A percentile compares a stretch with the other conserved stretches of the same genome.
Conservation (phyloP, 2,888 invertebrate genomes). For the Bembecia ichneumoniformis region DNA sequence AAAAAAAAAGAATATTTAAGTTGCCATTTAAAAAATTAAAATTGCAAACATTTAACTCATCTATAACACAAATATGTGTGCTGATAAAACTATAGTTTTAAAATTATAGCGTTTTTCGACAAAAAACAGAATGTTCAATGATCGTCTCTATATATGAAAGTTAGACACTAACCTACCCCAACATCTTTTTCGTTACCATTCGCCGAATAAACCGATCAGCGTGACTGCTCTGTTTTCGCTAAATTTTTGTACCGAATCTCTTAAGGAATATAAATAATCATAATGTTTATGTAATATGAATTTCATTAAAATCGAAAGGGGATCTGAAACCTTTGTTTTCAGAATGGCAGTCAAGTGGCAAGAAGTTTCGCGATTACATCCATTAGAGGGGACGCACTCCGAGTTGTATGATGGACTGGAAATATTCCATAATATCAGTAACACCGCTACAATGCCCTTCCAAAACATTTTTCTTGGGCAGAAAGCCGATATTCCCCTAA, state of each 20-base stretch:
- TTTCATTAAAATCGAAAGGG: conserved; percentile 35
- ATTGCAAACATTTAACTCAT: neutral
- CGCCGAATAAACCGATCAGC: neutral
- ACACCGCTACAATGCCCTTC: conserved; percentile 66
- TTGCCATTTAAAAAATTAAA: neutral
- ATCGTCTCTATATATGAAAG: conserved; percentile 1
- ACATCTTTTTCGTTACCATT: conserved; percentile 1
- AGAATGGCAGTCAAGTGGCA: conserved; percentile 42
- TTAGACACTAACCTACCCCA: conserved; percentile 4
- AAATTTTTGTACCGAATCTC: too few species aligned
- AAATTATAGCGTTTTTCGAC: neutral
- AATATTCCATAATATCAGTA: conserved; percentile 66
- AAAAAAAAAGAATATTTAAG: neutral
- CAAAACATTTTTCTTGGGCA: conserved; percentile 69
- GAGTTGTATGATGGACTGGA: conserved; percentile 59
- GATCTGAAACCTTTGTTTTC: conserved; percentile 25
- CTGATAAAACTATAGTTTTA: neutral
- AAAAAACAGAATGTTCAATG: neutral
- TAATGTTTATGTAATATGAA: conserved; percentile 17
- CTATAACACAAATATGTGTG: neutral
- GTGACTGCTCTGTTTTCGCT: neutral
- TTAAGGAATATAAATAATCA: neutral
- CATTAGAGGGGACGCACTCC: conserved; percentile 52
- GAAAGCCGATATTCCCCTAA: conserved; percentile 73
- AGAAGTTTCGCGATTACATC: conserved; percentile 52